Conservation (phyloP, 2,797 vertebrate species). For the Macroramphosus scolopax region DNA sequence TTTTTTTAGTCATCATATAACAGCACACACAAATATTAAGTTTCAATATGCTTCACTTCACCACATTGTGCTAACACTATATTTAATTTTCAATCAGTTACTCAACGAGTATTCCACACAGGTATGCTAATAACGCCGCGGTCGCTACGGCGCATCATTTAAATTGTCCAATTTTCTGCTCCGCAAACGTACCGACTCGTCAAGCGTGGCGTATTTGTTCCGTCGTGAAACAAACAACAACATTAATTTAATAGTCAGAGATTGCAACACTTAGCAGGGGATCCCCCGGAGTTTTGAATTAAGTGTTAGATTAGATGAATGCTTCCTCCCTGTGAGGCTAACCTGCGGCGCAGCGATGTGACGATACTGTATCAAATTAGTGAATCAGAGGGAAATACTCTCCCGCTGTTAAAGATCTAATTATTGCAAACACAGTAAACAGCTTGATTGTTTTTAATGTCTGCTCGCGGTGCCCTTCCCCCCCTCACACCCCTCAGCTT, state of each 20-base stretch:
- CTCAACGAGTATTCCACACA: conserved; percentile 13
- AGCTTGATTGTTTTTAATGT: conserved; percentile 72
- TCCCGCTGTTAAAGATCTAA: conserved; percentile 71
- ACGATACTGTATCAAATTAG: conserved; percentile 71
- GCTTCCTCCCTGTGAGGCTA: conserved; percentile 72
- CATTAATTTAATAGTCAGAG: conserved; percentile 68
- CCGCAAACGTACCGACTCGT: conserved; percentile 37
- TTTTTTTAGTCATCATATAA: conserved; percentile 24
- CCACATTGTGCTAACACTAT: conserved; percentile 22
- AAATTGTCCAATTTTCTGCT: conserved; percentile 40
- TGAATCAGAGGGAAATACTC: conserved; percentile 60
- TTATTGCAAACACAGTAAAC: conserved; percentile 75
- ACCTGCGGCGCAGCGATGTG: conserved; percentile 65
- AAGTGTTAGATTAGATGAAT: conserved; percentile 76
- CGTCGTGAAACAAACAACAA: conserved; percentile 74
- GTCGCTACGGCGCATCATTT: conserved; percentile 18
- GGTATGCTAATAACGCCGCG: conserved; percentile 20
- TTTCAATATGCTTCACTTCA: conserved; percentile 28
- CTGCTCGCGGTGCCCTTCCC: conserved; percentile 14
- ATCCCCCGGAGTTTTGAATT: conserved; percentile 72
- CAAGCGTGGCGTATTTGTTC: conserved; percentile 64
- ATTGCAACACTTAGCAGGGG: conserved; percentile 66
- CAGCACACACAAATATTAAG: conserved; percentile 23
- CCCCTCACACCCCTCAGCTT: conserved; percentile 9
- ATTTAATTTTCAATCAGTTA: conserved; percentile 40